A percentile compares a stretch with the other conserved stretches of the same genome.
phyloP scores from a whole-genome alignment of 2,888 invertebrate genomes.

The Athalia cordata region DNA sequence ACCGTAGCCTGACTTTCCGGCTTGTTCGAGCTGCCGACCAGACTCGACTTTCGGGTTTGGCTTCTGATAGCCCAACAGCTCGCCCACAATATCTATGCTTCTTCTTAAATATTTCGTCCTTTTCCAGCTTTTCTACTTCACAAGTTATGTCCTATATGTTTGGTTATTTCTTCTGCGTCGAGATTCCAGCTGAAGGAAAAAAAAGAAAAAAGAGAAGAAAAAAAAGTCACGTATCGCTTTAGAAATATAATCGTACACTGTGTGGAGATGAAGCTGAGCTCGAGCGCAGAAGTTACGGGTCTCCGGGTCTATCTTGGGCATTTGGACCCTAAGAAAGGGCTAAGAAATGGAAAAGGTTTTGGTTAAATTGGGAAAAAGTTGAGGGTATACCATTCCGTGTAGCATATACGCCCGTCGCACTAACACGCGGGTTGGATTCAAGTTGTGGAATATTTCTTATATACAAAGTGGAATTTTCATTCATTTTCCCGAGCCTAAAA shows the following conservation, averaged over 20 bases:
- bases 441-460: constrained; percentile 2
- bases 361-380: constrained; percentile 34
- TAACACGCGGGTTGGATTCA: background rate
- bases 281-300: constrained; percentile 20
- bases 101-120: too few relatives aligned
- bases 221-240: constrained; percentile 15
- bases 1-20: too few relatives aligned
- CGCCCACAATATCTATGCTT: too few relatives aligned
- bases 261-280: too few relatives aligned
- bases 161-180: background rate
- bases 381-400: background rate
- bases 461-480: constrained; percentile 35
- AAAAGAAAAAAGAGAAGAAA: constrained; percentile 8
- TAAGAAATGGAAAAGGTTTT: constrained; percentile 14
- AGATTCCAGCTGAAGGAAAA: background rate
- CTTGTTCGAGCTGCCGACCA: too few relatives aligned
- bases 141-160: background rate
- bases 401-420: background rate
- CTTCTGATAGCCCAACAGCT: too few relatives aligned
- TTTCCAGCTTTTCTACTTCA: too few relatives aligned
- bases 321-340: background rate
- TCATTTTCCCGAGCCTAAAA: constrained; percentile 34
- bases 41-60: too few relatives aligned
- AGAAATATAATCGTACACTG: constrained; percentile 6
- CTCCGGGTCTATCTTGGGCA: constrained; percentile 2